phyloP scores from a whole-genome alignment of 92 coral and sea anemone species.

The Pocillopora meandrina region DNA sequence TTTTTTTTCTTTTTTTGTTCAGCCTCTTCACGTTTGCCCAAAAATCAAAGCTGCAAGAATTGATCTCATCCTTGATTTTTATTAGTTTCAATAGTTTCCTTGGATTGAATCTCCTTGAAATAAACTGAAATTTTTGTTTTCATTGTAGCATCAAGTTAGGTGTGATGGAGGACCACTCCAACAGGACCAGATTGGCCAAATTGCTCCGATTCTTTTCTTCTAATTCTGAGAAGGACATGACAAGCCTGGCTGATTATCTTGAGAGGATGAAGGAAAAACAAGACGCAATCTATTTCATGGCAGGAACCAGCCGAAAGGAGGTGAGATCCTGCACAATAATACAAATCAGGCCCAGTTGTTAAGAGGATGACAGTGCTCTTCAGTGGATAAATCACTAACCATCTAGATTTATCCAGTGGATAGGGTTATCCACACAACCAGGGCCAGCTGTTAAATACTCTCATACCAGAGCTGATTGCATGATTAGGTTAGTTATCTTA shows the following conservation, averaged over 20 bases:
- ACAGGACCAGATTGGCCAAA: slow-evolving; percentile 97
- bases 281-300: slow-evolving; percentile 97
- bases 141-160: slow-evolving; percentile 86
- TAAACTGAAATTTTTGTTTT: too few species aligned
- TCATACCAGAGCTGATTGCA: too few species aligned
- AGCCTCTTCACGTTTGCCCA: neutral
- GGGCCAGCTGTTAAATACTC: too few species aligned
- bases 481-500: too few species aligned
- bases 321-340: slow-evolving; percentile 32
- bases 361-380: too few species aligned
- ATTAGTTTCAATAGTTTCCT: too few species aligned
- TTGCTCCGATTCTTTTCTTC: slow-evolving; percentile 94
- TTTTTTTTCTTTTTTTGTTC: neutral
- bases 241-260: slow-evolving; percentile 91
- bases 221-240: slow-evolving; percentile 88
- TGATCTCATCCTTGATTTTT: too few species aligned
- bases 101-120: neutral
- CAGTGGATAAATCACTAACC: too few species aligned
- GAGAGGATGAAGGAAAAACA: slow-evolving; percentile 99
- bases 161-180: slow-evolving; percentile 98
- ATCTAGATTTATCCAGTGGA: too few species aligned
- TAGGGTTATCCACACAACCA: too few species aligned
- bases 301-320: slow-evolving; percentile 96
- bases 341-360: neutral
- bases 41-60: too few species aligned